Base-by-base conservation (phyloP, 1,140 invertebrate genomes). In the Drosophila pectinifera region DNA sequence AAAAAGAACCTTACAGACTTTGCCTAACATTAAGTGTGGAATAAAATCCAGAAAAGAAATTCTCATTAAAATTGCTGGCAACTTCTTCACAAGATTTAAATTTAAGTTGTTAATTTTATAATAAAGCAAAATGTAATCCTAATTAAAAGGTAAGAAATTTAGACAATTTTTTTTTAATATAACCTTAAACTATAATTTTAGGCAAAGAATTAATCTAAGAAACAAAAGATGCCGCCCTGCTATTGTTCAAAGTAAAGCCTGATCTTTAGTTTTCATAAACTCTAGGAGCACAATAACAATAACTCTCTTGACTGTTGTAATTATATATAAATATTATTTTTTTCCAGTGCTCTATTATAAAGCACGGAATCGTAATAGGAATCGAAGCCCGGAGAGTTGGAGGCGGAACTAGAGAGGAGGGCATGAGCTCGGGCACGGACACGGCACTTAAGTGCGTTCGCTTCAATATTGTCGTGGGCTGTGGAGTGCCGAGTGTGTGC, bases 371-470 rank as follows among this genome's bases (percentile, higher is more conserved):
- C 34, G 74, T 67, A 67, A 58, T 65, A 42, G 74, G 65, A 73
- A 67, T 81, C 54, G 45, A 34, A 49, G 58, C 38, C 56, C 46
- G 45, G 24, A 41, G 39, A 72, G 48, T 73, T 39, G 67, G 39
- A 65, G 57, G 59, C 51, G 34, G 49, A 81, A 78, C 31, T 38
- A 45, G 24, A n/a, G 49, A 48, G 62, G 79, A 73, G 73, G 78
- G 54, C 69, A 85, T 68, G 36, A 38, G 42, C 41, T 34, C 57
- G 7, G 48, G 26, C 16, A 36, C 48, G 48, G 48, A 20, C 16
- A 59, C 48, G 48, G 61, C 75, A 86, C 83, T 86, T 38, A 75
- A 73, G 65, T 76, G 62, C 78, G 69, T 86, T 86, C 53, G 68
- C 42, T 53, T 28, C 56, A 49, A 77, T 65, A 73, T 73, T 73